Percentiles rank a stretch among this genome's conserved stretches.
Conservation (phyloP, 2,113 vertebrate species). For the Brachirus orientalis region DNA sequence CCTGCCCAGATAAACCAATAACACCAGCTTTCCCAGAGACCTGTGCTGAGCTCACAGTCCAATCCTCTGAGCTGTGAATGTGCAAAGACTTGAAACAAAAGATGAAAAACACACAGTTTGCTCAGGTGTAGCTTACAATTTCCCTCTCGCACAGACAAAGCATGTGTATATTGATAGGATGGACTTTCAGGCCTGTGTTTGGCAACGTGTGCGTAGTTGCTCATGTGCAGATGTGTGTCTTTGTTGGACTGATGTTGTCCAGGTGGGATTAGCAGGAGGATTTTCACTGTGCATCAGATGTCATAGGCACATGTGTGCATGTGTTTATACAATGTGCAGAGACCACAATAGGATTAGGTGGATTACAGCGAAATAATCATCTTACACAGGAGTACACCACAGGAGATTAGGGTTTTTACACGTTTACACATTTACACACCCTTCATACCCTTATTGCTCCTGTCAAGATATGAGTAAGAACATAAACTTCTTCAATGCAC, state of each 20-base stretch:
- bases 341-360: slow-evolving; percentile 79
- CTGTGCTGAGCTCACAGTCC: slow-evolving; percentile 31
- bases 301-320: slow-evolving; percentile 43
- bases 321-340: slow-evolving; percentile 34
- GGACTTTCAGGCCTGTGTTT: slow-evolving; percentile 34
- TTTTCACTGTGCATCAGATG: slow-evolving; percentile 68
- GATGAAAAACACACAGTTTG: slow-evolving; percentile 46
- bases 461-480: slow-evolving; percentile 42
- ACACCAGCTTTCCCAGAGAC: slow-evolving; percentile 16
- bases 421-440: too few relatives aligned
- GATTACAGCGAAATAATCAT: slow-evolving; percentile 76
- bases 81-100: slow-evolving; percentile 66
- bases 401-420: slow-evolving; percentile 50
- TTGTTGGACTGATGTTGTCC: slow-evolving; percentile 17
- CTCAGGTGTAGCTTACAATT: slow-evolving; percentile 58
- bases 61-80: slow-evolving; percentile 54
- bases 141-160: slow-evolving; percentile 50
- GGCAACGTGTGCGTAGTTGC: slow-evolving; percentile 2
- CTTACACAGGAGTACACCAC: slow-evolving; percentile 67
- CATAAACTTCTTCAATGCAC: slow-evolving; percentile 52
- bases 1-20: slow-evolving; percentile 24
- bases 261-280: slow-evolving; percentile 57
- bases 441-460: slow-evolving; percentile 58
- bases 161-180: slow-evolving; percentile 59
- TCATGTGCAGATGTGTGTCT: slow-evolving; percentile 7